A percentile compares a stretch with the other conserved stretches of the same genome.
These are phyloP conservation scores for Elephantulus edwardii DNA, from an alignment of 2,113 vertebrate genomes.

Conservation along the genomic window DNA sequence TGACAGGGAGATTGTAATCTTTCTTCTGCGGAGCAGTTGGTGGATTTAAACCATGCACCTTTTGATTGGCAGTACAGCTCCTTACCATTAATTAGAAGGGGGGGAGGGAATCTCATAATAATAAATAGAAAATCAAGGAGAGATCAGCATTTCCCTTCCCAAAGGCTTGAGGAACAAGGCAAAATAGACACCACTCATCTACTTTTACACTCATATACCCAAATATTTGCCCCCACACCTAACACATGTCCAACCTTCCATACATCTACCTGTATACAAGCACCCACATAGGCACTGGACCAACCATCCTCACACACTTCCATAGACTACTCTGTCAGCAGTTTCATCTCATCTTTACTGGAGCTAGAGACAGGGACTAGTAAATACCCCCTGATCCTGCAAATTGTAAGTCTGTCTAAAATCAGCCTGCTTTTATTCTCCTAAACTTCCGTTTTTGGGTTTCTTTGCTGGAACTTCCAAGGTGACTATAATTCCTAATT, in stretches of 20 bases:
- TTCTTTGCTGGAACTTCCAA: conserved; percentile 45
- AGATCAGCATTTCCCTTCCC: not conserved
- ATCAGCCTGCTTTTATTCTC: not conserved
- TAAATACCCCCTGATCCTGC: not conserved
- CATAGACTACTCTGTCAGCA: not conserved
- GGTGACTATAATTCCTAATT: conserved; percentile 39
- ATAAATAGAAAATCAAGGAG: not conserved
- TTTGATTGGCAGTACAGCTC: too few species aligned
- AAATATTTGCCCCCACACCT: not conserved
- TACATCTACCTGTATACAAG: not conserved
- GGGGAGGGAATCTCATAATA: not conserved
- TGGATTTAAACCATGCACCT: too few species aligned
- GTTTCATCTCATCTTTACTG: not conserved
- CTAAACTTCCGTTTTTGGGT: conserved; percentile 3
- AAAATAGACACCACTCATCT: not conserved
- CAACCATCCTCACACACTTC: not conserved
- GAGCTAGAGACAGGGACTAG: not conserved
- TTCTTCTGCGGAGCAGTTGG: too few species aligned
- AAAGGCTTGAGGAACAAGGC: not conserved
- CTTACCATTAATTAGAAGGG: too few species aligned
- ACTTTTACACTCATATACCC: not conserved
- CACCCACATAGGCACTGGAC: too few species aligned
- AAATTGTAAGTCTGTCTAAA: not conserved
- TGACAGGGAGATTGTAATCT: too few species aligned
- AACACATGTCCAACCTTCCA: not conserved